These are phyloP conservation scores for Zaprionus bogoriensis DNA, from an alignment of 2,888 invertebrate genomes.

Conservation along the genomic window DNA sequence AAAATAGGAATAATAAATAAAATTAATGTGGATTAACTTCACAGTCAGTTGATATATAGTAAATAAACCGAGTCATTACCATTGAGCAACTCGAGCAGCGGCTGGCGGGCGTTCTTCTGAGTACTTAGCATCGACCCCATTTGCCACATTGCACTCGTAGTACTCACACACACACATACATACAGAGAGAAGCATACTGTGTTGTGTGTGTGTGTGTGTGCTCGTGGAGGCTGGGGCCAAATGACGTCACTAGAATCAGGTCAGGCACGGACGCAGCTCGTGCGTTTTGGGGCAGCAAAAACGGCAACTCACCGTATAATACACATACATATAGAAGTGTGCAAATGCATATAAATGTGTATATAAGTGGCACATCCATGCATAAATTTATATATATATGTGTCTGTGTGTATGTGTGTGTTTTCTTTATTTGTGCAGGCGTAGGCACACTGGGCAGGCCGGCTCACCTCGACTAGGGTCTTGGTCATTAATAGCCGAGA, in stretches of 20 bases:
- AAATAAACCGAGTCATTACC: constrained; percentile 3
- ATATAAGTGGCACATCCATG: background rate
- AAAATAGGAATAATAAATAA: background rate
- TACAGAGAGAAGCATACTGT: too few relatives aligned
- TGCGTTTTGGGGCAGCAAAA: constrained; percentile 48
- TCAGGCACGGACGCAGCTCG: constrained; percentile 34
- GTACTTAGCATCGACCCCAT: constrained; percentile 44
- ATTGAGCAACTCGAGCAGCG: constrained; percentile 4
- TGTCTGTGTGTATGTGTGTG: background rate
- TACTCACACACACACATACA: background rate
- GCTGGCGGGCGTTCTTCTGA: constrained; percentile 3
- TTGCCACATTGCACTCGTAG: constrained; percentile 39
- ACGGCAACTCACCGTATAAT: constrained; percentile 62
- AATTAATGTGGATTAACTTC: background rate
- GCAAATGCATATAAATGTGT: background rate
- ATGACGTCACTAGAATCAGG: constrained; percentile 79
- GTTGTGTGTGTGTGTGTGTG: background rate
- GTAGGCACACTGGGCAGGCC: constrained; percentile 2
- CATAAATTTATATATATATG: background rate
- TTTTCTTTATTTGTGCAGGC: constrained; percentile 6
- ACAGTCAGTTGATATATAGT: background rate
- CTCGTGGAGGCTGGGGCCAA: constrained; percentile 34
- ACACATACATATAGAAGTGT: constrained; percentile 18
- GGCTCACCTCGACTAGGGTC: constrained; percentile 39
- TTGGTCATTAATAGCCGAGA: constrained; percentile 49